Conservation (phyloP, 2,888 invertebrate species). For the Junonia oenone region DNA sequence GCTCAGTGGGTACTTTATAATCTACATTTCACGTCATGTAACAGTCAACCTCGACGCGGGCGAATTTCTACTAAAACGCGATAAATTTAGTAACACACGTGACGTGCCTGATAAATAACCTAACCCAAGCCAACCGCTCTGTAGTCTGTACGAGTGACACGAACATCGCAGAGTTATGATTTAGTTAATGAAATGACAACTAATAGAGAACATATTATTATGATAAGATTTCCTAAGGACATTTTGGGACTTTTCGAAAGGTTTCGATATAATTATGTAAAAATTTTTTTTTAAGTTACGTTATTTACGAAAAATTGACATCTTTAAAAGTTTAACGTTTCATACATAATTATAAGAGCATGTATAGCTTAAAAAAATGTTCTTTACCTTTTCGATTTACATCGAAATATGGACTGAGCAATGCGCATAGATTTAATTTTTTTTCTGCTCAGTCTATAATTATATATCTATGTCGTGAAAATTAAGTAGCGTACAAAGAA, state of each 20-base stretch:
- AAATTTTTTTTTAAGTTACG: no score
- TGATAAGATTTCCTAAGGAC: neutral
- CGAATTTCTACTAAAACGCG: conserved; percentile 38
- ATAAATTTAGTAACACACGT: conserved; percentile 55
- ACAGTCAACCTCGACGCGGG: conserved; percentile 27
- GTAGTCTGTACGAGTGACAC: conserved; percentile 26
- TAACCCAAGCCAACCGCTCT: conserved; percentile 20
- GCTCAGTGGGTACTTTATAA: conserved; percentile 28
- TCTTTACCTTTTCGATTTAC: no score
- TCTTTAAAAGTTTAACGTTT: no score
- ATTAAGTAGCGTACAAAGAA: neutral
- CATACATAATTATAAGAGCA: no score
- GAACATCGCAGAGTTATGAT: conserved; percentile 27
- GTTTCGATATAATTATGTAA: no score
- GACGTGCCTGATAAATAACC: conserved; percentile 54
- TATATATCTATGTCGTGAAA: no score
- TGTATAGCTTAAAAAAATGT: no score
- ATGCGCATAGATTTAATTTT: no score
- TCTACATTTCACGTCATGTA: conserved; percentile 30
- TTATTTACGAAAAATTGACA: no score
- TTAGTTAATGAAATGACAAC: conserved; percentile 33
- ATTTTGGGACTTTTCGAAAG: neutral
- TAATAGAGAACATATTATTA: neutral
- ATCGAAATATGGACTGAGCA: no score
- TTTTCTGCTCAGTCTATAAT: no score